Percentiles rank a stretch among this genome's conserved stretches.
phyloP scores from a whole-genome alignment of 2,113 vertebrate genomes.

The Prolemur simus region DNA sequence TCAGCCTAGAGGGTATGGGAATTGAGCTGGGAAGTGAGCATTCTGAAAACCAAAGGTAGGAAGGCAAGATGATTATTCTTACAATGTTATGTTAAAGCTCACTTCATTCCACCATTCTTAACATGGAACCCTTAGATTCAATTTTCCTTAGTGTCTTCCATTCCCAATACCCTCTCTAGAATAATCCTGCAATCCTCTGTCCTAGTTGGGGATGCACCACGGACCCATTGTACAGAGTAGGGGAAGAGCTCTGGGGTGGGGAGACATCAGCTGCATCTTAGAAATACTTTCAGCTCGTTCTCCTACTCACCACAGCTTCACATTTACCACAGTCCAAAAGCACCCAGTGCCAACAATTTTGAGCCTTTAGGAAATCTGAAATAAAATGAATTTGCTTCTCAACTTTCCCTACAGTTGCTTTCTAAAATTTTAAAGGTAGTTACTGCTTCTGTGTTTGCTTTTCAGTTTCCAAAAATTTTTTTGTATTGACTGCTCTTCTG shows the following conservation, averaged over 20 bases:
- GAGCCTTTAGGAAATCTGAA: background rate
- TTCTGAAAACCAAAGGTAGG: background rate
- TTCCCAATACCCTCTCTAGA: background rate
- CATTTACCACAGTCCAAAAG: background rate
- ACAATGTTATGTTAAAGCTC: background rate
- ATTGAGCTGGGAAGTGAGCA: background rate
- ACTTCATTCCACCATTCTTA: background rate
- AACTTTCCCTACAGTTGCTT: background rate
- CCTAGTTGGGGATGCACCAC: background rate
- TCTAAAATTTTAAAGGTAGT: background rate
- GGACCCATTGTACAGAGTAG: background rate
- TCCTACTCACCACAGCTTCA: background rate
- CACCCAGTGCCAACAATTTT: background rate
- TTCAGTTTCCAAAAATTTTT: background rate
- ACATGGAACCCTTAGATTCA: background rate
- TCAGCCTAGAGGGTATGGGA: background rate
- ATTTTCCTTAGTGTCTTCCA: background rate
- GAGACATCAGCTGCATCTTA: background rate
- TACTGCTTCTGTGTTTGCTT: background rate
- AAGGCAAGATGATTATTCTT: background rate
- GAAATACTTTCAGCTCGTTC: background rate
- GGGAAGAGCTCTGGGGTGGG: background rate
- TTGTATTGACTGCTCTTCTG: background rate
- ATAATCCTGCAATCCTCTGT: background rate
- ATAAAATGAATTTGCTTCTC: background rate